Base-by-base conservation (phyloP, 2,888 invertebrate genomes). In the Dicranocentrus wangi region DNA sequence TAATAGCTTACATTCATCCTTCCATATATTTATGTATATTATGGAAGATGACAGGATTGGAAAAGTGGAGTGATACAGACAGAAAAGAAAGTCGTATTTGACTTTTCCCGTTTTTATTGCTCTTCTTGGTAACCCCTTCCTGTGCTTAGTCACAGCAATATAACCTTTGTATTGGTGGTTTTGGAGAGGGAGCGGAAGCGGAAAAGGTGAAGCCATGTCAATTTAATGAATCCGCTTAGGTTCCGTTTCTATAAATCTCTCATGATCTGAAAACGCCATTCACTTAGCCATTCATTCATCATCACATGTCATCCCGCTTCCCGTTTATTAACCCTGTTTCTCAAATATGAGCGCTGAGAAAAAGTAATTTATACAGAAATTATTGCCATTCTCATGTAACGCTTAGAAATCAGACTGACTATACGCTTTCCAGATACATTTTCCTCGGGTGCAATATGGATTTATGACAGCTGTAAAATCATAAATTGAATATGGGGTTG, bases 381-480 rank as follows among this genome's bases (percentile, higher is more conserved):
- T 7, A 39, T 39, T 7, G 13, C n/a, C n/a, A n/a, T n/a, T 39
- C 13, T 13, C 39, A 39, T 39, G 7, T 39, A 39, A 7, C 8
- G 39, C 13, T 13, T 39, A 13, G 39, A 39, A 39, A 39, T 39
- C 51, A 51, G n/a, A 51, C n/a, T 10, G 51, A 17, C 13, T 51
- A 13, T 51, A 13, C 13, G 7, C 13, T 51, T n/a, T n/a, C n/a
- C n/a, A n/a, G n/a, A n/a, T 51, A 51, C n/a, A 8, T 17, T 10
- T 51, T n/a, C 51, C 3, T 51, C 51, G n/a, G 10, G 51, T 39
- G n/a, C 7, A 8, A 39, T 8, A 39, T 39, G 39, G 39, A 13
- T 51, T 51, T 51, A 51, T n/a, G 51, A 51, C 51, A 51, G 51
- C n/a, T 51, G n/a, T 51, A 51, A 51, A 51, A 7, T 51, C n/a